phyloP scores from a whole-genome alignment of 2,888 invertebrate genomes.

The Nephrotoma flavescens region DNA sequence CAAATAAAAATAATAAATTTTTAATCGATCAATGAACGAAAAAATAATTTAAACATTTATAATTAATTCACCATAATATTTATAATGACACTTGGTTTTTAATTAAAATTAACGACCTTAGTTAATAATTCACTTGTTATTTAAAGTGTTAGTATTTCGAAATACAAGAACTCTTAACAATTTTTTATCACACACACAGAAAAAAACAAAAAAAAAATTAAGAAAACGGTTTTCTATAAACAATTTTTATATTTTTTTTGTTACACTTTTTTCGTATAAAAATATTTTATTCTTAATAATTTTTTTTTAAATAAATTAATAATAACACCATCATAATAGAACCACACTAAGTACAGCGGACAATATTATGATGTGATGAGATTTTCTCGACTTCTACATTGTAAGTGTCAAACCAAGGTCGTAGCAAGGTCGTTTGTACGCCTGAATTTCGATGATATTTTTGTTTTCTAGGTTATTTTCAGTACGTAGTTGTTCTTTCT shows the following conservation, averaged over 20 bases:
- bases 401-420: conserved; percentile 30
- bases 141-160: background rate
- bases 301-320: background rate
- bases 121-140: background rate
- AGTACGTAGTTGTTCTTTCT: background rate
- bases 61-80: background rate
- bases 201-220: background rate
- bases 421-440: conserved; percentile 27
- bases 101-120: background rate
- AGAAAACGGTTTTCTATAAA: background rate
- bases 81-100: background rate
- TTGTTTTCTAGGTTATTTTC: background rate
- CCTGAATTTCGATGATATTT: background rate
- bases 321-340: conserved; percentile 1
- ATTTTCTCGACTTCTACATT: conserved; percentile 14
- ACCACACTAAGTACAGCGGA: conserved; percentile 1
- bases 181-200: background rate
- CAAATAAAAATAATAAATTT: background rate
- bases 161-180: background rate
- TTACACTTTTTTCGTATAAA: background rate
- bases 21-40: background rate
- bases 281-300: background rate
- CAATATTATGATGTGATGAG: conserved; percentile 3
- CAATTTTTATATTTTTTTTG: background rate
- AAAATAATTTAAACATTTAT: background rate